A percentile compares a stretch with the other conserved stretches of the same genome.
These are phyloP conservation scores for Brachyopa scutellaris DNA, from an alignment of 2,888 invertebrate genomes.

Conservation along the genomic window DNA sequence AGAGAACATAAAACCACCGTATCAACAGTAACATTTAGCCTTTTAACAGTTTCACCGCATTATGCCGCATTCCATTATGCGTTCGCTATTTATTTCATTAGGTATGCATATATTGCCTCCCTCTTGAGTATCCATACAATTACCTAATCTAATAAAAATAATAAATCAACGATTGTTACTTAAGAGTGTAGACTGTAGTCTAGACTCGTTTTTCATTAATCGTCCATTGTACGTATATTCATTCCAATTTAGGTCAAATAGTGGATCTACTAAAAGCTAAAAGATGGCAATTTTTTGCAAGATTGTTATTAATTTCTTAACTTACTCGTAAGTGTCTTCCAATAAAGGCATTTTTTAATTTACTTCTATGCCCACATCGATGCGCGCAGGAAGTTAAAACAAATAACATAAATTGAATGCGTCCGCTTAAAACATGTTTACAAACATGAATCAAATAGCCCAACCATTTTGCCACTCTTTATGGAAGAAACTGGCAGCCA, in stretches of 20 bases:
- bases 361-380: slow-evolving; percentile 62
- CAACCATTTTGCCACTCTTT: slow-evolving; percentile 36
- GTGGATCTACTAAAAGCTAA: slow-evolving; percentile 6
- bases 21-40: too few species aligned
- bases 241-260: slow-evolving; percentile 52
- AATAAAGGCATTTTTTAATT: slow-evolving; percentile 50
- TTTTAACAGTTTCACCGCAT: too few species aligned
- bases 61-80: too few species aligned
- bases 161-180: too few species aligned
- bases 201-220: background rate
- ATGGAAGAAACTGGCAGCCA: slow-evolving; percentile 48
- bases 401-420: slow-evolving; percentile 60
- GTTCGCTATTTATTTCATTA: too few species aligned
- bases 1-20: too few species aligned
- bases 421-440: slow-evolving; percentile 32
- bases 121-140: too few species aligned
- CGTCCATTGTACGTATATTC: background rate
- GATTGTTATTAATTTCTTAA: slow-evolving; percentile 41
- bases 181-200: background rate
- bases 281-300: slow-evolving; percentile 14
- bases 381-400: slow-evolving; percentile 62
- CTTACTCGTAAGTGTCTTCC: too few species aligned
- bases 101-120: too few species aligned
- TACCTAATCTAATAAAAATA: too few species aligned
- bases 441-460: slow-evolving; percentile 6